Evolutionary conservation across 2,797 vertebrate species (phyloP).

Genomic region (Gambelia wislizenii): DNA sequence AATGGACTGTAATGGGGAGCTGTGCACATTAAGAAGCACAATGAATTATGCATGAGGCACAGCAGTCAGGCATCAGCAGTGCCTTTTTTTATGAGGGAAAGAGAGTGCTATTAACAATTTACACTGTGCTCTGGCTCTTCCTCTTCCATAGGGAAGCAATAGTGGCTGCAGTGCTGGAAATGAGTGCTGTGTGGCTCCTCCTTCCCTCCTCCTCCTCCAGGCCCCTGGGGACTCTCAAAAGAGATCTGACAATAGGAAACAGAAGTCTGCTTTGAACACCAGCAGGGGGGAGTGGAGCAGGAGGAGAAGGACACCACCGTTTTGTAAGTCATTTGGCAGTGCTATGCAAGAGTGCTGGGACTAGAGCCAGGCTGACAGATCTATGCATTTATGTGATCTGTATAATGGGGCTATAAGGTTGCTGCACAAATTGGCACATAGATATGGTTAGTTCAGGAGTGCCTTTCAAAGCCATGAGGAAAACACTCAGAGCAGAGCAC

Average conservation of each 20-base stretch:
- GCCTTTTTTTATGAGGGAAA: conserved; percentile 48
- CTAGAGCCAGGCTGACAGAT: neutral
- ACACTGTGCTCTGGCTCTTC: accelerated
- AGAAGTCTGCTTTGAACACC: conserved; percentile 9
- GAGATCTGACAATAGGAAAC: neutral
- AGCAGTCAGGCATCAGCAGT: conserved; percentile 36
- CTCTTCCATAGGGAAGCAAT: conserved; percentile 46
- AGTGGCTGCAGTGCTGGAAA: conserved; percentile 16
- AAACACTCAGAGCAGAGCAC: neutral
- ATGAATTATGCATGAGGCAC: conserved; percentile 60
- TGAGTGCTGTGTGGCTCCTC: accelerated
- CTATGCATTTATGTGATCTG: neutral
- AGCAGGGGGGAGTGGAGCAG: neutral
- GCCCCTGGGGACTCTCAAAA: neutral
- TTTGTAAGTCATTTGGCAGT: neutral
- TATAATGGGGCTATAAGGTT: neutral
- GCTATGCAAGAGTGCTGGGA: accelerated
- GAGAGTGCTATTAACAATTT: conserved; percentile 40
- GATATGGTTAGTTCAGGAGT: neutral
- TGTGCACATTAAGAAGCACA: conserved; percentile 44
- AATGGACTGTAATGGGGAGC: conserved; percentile 53
- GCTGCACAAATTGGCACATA: accelerated
- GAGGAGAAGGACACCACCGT: neutral
- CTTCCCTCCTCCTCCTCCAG: conserved; percentile 22
- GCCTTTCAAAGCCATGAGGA: neutral